These are phyloP conservation scores for Caerostris darwini DNA, from an alignment of 1,140 invertebrate genomes.

Conservation along the genomic window DNA sequence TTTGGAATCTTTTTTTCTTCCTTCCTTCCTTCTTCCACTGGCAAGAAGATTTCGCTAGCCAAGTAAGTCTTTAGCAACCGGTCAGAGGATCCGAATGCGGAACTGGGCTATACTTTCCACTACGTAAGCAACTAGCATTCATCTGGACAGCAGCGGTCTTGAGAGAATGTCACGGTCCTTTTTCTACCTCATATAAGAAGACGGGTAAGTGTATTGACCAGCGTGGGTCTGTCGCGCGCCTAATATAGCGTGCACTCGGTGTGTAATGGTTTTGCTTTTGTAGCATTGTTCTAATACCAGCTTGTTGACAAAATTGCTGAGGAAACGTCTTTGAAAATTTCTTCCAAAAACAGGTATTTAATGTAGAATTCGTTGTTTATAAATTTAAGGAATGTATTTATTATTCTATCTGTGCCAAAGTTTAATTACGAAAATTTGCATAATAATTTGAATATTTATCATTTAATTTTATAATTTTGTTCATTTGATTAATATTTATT, in stretches of 20 bases:
- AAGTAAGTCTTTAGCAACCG: not conserved
- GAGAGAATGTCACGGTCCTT: not conserved
- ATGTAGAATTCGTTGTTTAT: too few relatives aligned
- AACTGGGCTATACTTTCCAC: constrained; percentile 46
- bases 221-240: not conserved
- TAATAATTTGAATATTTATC: too few relatives aligned
- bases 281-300: too few relatives aligned
- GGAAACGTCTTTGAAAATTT: too few relatives aligned
- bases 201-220: constrained; percentile 25
- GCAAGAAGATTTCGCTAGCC: not conserved
- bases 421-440: too few relatives aligned
- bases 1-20: constrained; percentile 4
- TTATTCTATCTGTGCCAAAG: too few relatives aligned
- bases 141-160: not conserved
- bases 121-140: not conserved
- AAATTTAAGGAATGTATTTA: too few relatives aligned
- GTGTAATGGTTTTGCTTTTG: too few relatives aligned
- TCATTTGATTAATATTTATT: too few relatives aligned
- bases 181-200: not conserved
- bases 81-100: constrained; percentile 43
- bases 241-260: not conserved
- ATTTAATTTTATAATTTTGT: too few relatives aligned
- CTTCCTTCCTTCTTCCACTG: not conserved
- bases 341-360: too few relatives aligned
- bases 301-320: too few relatives aligned